Conservation (phyloP, 2,113 vertebrate species). For the Neolamprologus sp. region DNA sequence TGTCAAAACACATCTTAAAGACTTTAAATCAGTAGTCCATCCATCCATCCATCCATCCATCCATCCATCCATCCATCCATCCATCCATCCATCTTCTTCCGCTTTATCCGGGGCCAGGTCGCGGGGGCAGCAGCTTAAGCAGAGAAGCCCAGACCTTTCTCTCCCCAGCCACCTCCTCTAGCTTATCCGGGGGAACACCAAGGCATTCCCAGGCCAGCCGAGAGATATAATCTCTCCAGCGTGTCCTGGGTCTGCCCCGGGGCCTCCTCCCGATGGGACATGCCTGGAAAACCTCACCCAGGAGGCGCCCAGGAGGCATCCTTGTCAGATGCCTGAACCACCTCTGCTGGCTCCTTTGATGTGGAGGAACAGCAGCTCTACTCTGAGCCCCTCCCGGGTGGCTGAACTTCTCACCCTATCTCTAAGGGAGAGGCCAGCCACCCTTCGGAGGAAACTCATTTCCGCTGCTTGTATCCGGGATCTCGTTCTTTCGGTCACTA, state of each 20-base stretch:
- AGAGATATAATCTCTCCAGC: neutral
- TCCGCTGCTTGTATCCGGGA: rapidly evolving
- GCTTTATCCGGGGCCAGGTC: neutral
- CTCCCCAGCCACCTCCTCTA: neutral
- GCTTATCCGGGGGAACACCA: neutral
- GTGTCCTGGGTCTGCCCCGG: rapidly evolving
- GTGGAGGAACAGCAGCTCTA: rapidly evolving
- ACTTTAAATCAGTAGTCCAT: neutral
- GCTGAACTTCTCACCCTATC: neutral
- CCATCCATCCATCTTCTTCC: neutral
- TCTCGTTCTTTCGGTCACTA: too few relatives aligned
- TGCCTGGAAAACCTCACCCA: rapidly evolving
- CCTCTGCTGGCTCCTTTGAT: neutral
- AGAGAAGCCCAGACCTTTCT: neutral
- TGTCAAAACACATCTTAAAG: neutral
- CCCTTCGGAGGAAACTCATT: too few relatives aligned
- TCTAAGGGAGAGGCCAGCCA: neutral
- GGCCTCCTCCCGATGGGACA: rapidly evolving
- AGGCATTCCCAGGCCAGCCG: neutral
- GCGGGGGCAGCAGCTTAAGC: neutral
- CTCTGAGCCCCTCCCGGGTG: rapidly evolving
- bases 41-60: neutral
- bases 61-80: too few relatives aligned
- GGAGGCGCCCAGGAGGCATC: neutral
- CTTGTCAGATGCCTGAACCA: rapidly evolving